Evolutionary conservation across 2,888 invertebrate genomes (phyloP), one percentile per base, ranked within the genome.

Genomic region (Caenorhabditis uteleia): DNA sequence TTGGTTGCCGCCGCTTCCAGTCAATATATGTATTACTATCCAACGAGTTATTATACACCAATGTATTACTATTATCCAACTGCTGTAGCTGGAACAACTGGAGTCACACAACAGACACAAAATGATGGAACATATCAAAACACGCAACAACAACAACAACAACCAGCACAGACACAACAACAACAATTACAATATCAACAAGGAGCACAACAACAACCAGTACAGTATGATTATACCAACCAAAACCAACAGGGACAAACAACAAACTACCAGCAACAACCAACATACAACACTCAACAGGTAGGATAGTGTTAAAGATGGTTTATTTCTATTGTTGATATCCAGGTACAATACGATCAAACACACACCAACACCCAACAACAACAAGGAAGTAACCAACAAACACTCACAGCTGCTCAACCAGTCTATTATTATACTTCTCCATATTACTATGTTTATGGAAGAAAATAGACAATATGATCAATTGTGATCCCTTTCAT

Each of bases 11-110:
- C 55, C 33, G 60, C 55, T 18, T 62, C 67, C 27, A 43, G 50
- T 23, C 64, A 68, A 38, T 68, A 70, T 47, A n/a, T 47, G 39
- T 70, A 70, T 47, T 59, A 57, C 26, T 66, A 67, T 50, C 67
- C 66, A 34, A 46, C 70, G 20, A 49, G 61, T 42, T 70, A 70
- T 48, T 70, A 70, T 48, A 68, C 67, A 25, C 70, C 70, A 16
- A 36, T 58, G 26, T 62, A 62, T 50, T 70, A 70, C 46, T 67
- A 67, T 27, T 59, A 61, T 44, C 61, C 70, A 36, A 64, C 67
- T 7, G 62, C 49, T 31, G 50, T 50, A 7, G 46, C 46, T 18
- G 54, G 54, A 33, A 49, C 61, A 10, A 43, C 29, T 18, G 23
- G 25, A 34, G 47, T 29, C 14, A 39, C 43, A 31, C n/a, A 21